A percentile compares a stretch with the other conserved stretches of the same genome.
phyloP scores from a whole-genome alignment of 2,797 vertebrate species.

The Cryptoprocta ferox region DNA sequence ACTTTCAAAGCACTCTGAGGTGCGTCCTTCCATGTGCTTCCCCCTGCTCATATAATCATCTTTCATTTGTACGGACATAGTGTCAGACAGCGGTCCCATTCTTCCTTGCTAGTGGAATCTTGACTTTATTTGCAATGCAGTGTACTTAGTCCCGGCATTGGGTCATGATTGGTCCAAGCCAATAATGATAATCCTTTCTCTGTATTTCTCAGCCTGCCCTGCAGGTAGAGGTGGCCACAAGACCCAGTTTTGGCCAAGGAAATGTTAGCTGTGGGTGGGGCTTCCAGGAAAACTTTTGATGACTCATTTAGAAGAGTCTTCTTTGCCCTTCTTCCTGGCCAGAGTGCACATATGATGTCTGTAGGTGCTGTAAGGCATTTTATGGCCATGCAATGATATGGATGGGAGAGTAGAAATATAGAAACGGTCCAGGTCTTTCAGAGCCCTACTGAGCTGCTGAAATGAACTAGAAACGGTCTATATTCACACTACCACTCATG shows the following conservation, averaged over 20 bases:
- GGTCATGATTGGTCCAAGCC: neutral
- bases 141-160: neutral
- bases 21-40: neutral
- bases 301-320: neutral
- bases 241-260: neutral
- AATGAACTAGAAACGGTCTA: neutral
- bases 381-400: neutral
- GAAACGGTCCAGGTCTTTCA: neutral
- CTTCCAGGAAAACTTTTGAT: neutral
- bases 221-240: neutral
- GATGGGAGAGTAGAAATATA: neutral
- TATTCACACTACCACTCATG: neutral
- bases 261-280: neutral
- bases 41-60: neutral
- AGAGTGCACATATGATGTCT: neutral
- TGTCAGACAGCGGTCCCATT: neutral
- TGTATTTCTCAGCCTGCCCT: neutral
- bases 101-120: neutral
- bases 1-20: neutral
- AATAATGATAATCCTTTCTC: neutral
- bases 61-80: neutral
- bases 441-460: neutral
- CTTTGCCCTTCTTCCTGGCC: neutral
- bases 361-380: neutral
- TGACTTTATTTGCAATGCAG: neutral